These are phyloP conservation scores for Alcedo quadribrachys DNA, from an alignment of 2,797 vertebrate species.

Conservation along the genomic window DNA sequence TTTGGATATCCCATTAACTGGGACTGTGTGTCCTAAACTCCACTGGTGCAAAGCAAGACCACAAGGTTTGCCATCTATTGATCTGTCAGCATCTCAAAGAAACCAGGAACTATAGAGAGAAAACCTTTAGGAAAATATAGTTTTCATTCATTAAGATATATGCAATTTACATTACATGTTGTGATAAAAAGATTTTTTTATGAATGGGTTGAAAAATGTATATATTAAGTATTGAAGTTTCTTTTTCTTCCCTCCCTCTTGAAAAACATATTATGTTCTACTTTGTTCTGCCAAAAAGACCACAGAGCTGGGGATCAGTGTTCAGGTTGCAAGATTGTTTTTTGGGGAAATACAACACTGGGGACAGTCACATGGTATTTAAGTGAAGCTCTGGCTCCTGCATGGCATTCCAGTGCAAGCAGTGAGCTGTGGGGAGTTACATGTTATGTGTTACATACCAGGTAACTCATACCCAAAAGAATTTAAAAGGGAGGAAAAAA, in stretches of 20 bases:
- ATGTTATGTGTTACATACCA: neutral
- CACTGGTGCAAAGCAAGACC: fast-evolving
- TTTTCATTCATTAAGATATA: neutral
- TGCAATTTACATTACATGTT: neutral
- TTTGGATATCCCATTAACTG: neutral
- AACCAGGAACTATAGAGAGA: neutral
- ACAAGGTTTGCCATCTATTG: conserved; percentile 4
- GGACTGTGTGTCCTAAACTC: neutral
- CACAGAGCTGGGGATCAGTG: neutral
- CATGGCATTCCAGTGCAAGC: neutral
- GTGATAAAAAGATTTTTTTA: neutral
- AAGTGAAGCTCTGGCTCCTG: neutral
- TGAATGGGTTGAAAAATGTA: neutral
- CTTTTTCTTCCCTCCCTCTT: neutral
- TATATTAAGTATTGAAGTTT: neutral
- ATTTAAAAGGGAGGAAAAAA: neutral
- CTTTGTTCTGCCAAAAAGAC: neutral
- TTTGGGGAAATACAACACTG: neutral
- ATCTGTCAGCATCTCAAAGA: neutral
- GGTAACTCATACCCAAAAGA: conserved; percentile 22
- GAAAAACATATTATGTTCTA: fast-evolving
- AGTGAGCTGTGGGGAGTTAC: neutral
- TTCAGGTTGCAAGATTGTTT: neutral
- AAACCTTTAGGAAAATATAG: neutral
- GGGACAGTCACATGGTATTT: neutral